These are phyloP conservation scores for Lichenostomus cassidix DNA, from an alignment of 2,113 vertebrate species.

Conservation along the genomic window DNA sequence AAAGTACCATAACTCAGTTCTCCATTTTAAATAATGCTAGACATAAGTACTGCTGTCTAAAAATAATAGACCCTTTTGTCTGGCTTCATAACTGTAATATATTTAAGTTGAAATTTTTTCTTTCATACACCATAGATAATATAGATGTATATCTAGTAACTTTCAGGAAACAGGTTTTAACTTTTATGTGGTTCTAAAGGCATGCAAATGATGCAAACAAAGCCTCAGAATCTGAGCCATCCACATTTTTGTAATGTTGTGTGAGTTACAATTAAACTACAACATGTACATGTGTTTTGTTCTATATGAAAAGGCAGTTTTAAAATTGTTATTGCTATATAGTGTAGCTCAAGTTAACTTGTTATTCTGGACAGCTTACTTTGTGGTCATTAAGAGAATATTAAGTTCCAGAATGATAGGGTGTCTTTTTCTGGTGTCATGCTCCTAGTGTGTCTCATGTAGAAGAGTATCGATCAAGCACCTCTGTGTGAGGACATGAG, in stretches of 20 bases:
- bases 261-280: background rate
- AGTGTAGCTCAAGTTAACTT: background rate
- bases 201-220: background rate
- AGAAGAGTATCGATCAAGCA: fast-evolving
- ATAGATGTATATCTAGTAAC: background rate
- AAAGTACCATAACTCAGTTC: background rate
- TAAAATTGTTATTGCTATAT: background rate
- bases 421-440: background rate
- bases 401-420: background rate
- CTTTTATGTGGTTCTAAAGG: background rate
- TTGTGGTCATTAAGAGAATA: background rate
- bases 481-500: background rate
- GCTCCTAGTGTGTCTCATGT: background rate
- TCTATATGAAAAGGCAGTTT: background rate
- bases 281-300: background rate
- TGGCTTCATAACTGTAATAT: background rate
- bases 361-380: background rate
- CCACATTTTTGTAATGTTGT: background rate
- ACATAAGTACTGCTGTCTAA: background rate
- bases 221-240: background rate
- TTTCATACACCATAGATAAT: background rate
- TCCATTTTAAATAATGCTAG: background rate
- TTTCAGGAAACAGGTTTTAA: background rate
- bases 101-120: background rate
- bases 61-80: background rate